Conservation (phyloP, 1,140 invertebrate genomes). For the Zaprionus taronus region DNA sequence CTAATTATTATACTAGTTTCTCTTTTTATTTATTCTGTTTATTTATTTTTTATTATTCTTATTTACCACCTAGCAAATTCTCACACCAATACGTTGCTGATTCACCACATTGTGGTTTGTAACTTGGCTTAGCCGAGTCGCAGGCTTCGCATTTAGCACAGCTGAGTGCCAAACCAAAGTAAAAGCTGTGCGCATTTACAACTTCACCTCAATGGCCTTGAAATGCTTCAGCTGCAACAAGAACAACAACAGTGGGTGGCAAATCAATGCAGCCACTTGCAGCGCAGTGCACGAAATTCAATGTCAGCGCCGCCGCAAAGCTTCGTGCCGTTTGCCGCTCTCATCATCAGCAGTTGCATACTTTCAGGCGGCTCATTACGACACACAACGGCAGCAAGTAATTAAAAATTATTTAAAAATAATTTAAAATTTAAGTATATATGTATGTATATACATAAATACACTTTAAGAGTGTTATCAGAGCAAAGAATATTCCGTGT, state of each 20-base stretch:
- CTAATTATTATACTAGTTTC: background rate
- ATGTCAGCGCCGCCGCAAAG: conserved; percentile 66
- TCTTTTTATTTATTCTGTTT: background rate
- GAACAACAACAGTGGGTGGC: conserved; percentile 11
- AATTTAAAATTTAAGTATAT: conserved; percentile 31
- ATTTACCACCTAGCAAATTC: background rate
- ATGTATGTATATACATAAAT: conserved; percentile 11
- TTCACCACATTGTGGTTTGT: background rate
- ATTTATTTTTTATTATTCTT: background rate
- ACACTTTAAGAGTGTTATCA: conserved; percentile 1
- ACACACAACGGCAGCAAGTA: conserved; percentile 20
- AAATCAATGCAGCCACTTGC: conserved; percentile 66
- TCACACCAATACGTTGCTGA: background rate
- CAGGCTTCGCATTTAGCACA: background rate
- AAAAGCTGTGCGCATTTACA: conserved; percentile 13
- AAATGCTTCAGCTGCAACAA: conserved; percentile 34
- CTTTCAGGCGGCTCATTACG: conserved; percentile 67
- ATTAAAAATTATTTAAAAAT: conserved; percentile 31
- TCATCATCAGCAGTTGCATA: conserved; percentile 49
- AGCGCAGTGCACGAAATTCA: conserved; percentile 53
- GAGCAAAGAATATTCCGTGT: conserved; percentile 4
- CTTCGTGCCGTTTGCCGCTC: conserved; percentile 42
- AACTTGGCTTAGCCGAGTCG: background rate
- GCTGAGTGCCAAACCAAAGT: conserved; percentile 5
- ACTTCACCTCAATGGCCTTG: conserved; percentile 55